Evolutionary conservation across 1,140 invertebrate species (phyloP).

Genomic region (Drosophila neocordata): DNA sequence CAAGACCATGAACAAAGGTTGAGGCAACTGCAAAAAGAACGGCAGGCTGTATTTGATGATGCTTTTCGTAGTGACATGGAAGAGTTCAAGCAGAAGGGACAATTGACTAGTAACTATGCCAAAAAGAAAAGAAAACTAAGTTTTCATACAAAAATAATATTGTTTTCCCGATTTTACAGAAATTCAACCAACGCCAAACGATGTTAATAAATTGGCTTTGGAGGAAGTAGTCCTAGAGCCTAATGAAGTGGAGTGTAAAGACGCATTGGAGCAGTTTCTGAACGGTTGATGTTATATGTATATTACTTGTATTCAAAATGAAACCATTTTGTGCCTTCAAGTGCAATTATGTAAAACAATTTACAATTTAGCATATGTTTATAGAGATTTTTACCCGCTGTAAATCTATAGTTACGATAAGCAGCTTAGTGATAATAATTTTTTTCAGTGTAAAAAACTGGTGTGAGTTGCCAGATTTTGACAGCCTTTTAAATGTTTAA

Average conservation of each 20-base stretch:
- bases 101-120: constrained; percentile 84
- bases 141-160: constrained; percentile 5
- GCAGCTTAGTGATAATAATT: neutral
- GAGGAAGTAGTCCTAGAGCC: constrained; percentile 85
- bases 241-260: constrained; percentile 78
- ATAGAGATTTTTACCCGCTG: neutral
- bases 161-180: constrained; percentile 29
- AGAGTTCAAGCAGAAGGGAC: constrained; percentile 86
- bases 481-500: neutral
- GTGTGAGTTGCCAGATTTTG: constrained; percentile 1
- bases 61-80: constrained; percentile 87
- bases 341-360: constrained; percentile 36
- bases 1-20: constrained; percentile 84
- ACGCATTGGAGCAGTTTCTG: constrained; percentile 85
- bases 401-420: neutral
- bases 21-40: constrained; percentile 85
- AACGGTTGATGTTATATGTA: constrained; percentile 73
- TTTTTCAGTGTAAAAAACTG: neutral
- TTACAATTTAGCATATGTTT: neutral
- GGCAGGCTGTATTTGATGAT: constrained; percentile 87
- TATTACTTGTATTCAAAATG: neutral
- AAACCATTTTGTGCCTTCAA: constrained; percentile 37
- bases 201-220: constrained; percentile 73
- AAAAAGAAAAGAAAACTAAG: neutral
- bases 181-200: constrained; percentile 39